Conservation (phyloP, 2,888 invertebrate species). For the Alsophila aescularia region DNA sequence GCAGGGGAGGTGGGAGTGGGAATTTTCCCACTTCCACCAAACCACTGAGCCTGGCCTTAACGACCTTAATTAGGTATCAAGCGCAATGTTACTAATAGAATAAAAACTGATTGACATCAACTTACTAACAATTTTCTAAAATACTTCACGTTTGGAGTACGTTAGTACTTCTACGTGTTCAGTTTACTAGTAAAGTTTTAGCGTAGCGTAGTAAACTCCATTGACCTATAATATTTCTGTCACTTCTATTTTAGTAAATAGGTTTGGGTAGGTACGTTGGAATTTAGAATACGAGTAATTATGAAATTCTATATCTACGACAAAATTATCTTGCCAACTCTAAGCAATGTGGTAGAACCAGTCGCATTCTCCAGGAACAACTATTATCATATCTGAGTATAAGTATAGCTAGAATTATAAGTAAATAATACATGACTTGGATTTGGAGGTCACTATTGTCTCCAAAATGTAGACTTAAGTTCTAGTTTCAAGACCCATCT, state of each 20-base stretch:
- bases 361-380: slow-evolving; percentile 13
- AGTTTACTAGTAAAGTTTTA: background rate
- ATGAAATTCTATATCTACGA: slow-evolving; percentile 19
- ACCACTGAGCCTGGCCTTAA: too few species aligned
- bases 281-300: slow-evolving; percentile 19
- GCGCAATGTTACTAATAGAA: too few species aligned
- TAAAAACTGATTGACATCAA: too few species aligned
- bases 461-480: too few species aligned
- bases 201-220: background rate
- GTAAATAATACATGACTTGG: background rate
- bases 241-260: slow-evolving; percentile 10
- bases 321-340: slow-evolving; percentile 20
- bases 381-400: background rate
- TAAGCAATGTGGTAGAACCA: slow-evolving; percentile 20
- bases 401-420: background rate
- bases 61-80: too few species aligned
- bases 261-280: slow-evolving; percentile 2
- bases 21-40: too few species aligned
- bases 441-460: too few species aligned
- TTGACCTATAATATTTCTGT: slow-evolving; percentile 7
- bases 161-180: too few species aligned
- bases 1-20: too few species aligned
- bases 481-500: too few species aligned
- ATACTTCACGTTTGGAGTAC: too few species aligned
- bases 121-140: too few species aligned